phyloP scores from a whole-genome alignment of 1,140 invertebrate species.

The Adelges cooleyi region DNA sequence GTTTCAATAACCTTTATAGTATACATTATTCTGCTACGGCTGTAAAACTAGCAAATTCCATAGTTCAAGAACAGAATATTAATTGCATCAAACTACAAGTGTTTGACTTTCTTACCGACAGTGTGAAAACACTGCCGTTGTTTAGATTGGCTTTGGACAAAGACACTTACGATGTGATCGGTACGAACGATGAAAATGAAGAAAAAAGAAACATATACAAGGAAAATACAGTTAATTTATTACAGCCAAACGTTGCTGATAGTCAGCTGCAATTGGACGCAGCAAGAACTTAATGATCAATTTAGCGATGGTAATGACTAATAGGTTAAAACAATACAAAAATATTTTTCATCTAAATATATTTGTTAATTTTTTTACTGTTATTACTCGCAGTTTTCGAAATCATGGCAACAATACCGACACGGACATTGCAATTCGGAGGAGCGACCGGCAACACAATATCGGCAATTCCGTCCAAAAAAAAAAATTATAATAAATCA shows the following conservation, averaged over 20 bases:
- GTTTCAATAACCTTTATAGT: conserved; percentile 13
- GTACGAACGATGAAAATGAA: conserved; percentile 14
- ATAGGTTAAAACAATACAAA: too few species aligned
- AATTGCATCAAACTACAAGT: not conserved
- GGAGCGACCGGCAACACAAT: conserved; percentile 15
- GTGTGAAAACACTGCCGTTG: not conserved
- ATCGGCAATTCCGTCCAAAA: conserved; percentile 14
- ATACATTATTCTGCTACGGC: conserved; percentile 24
- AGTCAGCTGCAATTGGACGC: conserved; percentile 22
- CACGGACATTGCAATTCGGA: conserved; percentile 10
- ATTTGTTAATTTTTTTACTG: not conserved
- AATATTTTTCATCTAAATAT: not conserved
- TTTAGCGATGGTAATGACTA: not conserved
- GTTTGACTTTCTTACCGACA: conserved; percentile 6
- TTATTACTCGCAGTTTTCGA: not conserved
- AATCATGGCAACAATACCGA: not conserved
- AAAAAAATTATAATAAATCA: too few species aligned
- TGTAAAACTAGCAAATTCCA: conserved; percentile 10
- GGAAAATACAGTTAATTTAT: not conserved
- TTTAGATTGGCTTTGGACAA: conserved; percentile 8
- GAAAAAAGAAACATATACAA: conserved; percentile 13
- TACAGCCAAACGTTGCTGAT: conserved; percentile 6
- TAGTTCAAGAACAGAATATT: conserved; percentile 8
- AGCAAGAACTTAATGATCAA: conserved; percentile 10
- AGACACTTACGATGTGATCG: conserved; percentile 13